Conservation (phyloP, 2,113 vertebrate genomes). For the Hydropotes inermis region DNA sequence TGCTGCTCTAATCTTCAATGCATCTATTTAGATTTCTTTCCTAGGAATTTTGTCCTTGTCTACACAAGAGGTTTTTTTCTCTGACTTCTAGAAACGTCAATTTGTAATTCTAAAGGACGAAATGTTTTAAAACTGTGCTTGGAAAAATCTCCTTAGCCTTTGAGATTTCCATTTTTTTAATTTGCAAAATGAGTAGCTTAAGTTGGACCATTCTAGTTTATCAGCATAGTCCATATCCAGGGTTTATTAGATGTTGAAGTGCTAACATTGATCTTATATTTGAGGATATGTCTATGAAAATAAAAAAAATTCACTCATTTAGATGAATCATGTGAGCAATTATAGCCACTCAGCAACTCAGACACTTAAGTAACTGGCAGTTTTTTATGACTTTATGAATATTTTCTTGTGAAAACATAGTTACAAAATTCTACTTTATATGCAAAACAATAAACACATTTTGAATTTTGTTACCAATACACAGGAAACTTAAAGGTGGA, state of each 20-base stretch:
- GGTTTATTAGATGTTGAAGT: neutral
- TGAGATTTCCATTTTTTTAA: conserved; percentile 27
- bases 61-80: neutral
- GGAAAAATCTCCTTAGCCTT: neutral
- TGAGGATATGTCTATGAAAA: neutral
- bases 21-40: neutral
- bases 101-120: neutral
- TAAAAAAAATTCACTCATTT: neutral
- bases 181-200: neutral
- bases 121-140: conserved; percentile 16
- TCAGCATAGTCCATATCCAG: neutral
- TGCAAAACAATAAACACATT: neutral
- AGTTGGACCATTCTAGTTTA: neutral
- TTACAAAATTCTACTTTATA: neutral
- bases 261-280: neutral
- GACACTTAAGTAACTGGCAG: neutral
- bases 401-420: neutral
- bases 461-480: neutral
- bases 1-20: neutral
- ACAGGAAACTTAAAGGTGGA: neutral
- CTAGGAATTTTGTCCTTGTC: neutral
- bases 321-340: neutral
- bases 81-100: neutral
- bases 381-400: neutral
- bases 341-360: neutral